Evolutionary conservation across 1,140 invertebrate species (phyloP).

Genomic region (Heliconius congener): DNA sequence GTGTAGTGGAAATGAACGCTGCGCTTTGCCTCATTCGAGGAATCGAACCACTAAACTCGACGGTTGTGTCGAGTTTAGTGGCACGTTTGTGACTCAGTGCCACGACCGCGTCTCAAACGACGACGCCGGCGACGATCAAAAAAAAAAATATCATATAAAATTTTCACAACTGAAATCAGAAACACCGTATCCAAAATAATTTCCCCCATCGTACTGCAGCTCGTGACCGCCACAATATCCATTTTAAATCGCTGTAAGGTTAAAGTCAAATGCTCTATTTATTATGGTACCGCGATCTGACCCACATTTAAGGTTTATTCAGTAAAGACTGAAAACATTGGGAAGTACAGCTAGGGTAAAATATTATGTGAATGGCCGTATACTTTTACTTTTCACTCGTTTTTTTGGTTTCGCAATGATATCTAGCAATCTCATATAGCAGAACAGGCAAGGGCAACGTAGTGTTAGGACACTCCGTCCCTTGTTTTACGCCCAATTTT

Average conservation of each 20-base stretch:
- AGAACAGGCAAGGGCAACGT: neutral
- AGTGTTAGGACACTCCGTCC: too few relatives aligned
- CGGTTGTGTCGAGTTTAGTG: too few relatives aligned
- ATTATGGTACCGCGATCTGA: conserved; percentile 43
- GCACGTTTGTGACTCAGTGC: too few relatives aligned
- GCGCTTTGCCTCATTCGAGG: too few relatives aligned
- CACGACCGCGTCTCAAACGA: neutral
- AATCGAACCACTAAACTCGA: too few relatives aligned
- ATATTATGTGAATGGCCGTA: neutral
- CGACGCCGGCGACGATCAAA: too few relatives aligned
- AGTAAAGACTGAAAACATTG: neutral
- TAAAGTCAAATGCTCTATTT: conserved; percentile 56
- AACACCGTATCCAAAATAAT: conserved; percentile 34
- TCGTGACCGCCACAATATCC: conserved; percentile 42
- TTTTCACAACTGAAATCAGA: neutral
- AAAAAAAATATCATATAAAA: neutral
- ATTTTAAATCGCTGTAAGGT: conserved; percentile 50
- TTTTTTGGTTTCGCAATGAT: neutral
- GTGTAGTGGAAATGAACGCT: too few relatives aligned
- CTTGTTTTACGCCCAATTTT: too few relatives aligned
- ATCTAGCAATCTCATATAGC: neutral
- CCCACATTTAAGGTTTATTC: conserved; percentile 29
- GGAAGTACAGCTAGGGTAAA: neutral
- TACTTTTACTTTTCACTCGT: neutral
- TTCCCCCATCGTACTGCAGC: conserved; percentile 16